Evolutionary conservation across 1,140 invertebrate species (phyloP).

Genomic region (Sitobion miscanthi): DNA sequence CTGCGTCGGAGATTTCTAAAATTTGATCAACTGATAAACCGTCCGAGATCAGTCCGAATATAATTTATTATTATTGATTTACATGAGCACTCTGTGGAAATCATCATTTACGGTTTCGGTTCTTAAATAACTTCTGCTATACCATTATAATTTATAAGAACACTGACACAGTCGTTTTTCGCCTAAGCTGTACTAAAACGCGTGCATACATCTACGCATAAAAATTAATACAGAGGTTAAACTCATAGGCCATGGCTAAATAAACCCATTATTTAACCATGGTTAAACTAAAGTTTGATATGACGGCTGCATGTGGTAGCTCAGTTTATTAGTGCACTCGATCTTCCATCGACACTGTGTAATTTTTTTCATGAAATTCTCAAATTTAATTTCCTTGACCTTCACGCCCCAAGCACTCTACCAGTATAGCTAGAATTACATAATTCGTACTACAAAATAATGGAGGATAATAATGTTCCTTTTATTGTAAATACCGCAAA

Average conservation of each 20-base stretch:
- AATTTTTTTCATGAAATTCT: background rate
- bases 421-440: background rate
- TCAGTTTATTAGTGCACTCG: too few species aligned
- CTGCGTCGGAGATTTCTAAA: background rate
- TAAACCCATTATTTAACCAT: too few species aligned
- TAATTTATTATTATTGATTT: background rate
- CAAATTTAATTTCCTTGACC: too few species aligned
- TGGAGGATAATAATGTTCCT: background rate
- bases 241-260: too few species aligned
- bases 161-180: background rate
- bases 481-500: background rate
- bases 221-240: too few species aligned
- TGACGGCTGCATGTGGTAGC: too few species aligned
- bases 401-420: too few species aligned
- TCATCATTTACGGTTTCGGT: background rate
- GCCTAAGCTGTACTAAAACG: background rate
- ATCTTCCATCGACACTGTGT: background rate
- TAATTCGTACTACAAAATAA: background rate
- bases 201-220: too few species aligned
- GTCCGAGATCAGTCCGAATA: background rate
- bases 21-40: background rate
- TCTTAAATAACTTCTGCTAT: background rate
- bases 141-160: background rate
- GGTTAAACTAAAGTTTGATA: too few species aligned
- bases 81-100: background rate